Conservation (phyloP, 2,797 vertebrate genomes). For the Merluccius polli region DNA sequence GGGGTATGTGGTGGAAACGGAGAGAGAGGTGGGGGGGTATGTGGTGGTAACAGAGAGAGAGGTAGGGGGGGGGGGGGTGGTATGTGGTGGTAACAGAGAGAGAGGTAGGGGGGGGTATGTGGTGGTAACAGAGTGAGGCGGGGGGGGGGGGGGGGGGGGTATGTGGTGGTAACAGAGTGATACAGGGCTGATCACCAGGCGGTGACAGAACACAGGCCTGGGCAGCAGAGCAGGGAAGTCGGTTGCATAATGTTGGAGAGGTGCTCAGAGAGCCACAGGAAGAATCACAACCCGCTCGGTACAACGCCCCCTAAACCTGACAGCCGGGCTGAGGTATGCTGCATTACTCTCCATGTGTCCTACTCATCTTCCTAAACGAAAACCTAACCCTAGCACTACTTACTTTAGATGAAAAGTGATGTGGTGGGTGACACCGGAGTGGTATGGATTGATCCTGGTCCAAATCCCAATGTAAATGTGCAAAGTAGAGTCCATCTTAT, state of each 20-base stretch:
- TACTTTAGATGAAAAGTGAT: not conserved
- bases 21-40: too few relatives aligned
- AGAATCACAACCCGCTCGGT: constrained; percentile 60
- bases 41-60: too few relatives aligned
- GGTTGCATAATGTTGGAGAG: constrained; percentile 69
- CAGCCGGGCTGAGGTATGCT: constrained; percentile 18
- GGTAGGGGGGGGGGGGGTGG: too few relatives aligned
- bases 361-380: not conserved
- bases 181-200: not conserved
- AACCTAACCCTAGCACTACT: not conserved
- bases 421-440: not conserved
- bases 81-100: too few relatives aligned
- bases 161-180: not conserved
- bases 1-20: too few relatives aligned
- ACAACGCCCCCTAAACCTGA: constrained; percentile 59
- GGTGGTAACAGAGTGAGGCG: not conserved
- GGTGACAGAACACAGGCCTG: constrained; percentile 48
- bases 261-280: constrained; percentile 50
- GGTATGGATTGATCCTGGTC: not conserved
- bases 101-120: not conserved
- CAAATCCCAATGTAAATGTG: not conserved
- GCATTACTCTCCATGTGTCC: not conserved
- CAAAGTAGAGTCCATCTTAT: too few relatives aligned
- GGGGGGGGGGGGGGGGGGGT: not conserved
- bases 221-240: constrained; percentile 55